A percentile compares a stretch with the other conserved stretches of the same genome.
phyloP scores from a whole-genome alignment of 2,113 vertebrate species.

The Hemichromis elongatus region DNA sequence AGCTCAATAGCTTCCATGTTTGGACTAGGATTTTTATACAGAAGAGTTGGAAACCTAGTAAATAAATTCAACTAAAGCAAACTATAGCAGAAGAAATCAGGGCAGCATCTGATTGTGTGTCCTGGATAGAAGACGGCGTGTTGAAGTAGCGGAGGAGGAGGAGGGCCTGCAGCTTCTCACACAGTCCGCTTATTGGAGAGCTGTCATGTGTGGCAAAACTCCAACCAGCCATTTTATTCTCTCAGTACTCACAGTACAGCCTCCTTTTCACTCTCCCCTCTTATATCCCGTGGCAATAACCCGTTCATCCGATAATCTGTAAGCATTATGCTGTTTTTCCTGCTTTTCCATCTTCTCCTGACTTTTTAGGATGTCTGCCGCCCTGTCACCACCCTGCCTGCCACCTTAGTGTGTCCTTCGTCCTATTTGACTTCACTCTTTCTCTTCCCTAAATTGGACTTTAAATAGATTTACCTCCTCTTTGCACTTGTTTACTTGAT shows the following conservation, averaged over 20 bases:
- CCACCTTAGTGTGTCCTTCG: background rate
- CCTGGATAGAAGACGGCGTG: constrained; percentile 10
- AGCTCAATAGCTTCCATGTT: background rate
- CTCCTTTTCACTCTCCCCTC: background rate
- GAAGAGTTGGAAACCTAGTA: background rate
- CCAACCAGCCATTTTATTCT: constrained; percentile 53
- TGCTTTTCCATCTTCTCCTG: constrained; percentile 33
- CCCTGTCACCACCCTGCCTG: constrained; percentile 33
- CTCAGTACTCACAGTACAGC: constrained; percentile 24
- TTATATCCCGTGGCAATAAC: background rate
- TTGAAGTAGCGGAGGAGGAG: background rate
- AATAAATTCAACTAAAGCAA: background rate
- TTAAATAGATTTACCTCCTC: background rate
- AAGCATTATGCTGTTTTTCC: constrained; percentile 52
- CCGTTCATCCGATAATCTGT: constrained; percentile 37
- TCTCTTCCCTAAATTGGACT: background rate
- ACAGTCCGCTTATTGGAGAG: constrained; percentile 53
- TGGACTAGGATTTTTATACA: background rate
- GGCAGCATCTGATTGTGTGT: constrained; percentile 27
- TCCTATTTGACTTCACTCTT: background rate
- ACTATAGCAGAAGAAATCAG: constrained; percentile 2
- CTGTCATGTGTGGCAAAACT: constrained; percentile 53
- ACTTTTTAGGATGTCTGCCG: constrained; percentile 13
- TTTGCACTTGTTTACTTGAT: background rate
- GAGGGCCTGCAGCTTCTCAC: constrained; percentile 25